Evolutionary conservation across 23 tunicate genomes (phyloP), one percentile per base, ranked within the genome.

Genomic region (Ascidia mentula): DNA sequence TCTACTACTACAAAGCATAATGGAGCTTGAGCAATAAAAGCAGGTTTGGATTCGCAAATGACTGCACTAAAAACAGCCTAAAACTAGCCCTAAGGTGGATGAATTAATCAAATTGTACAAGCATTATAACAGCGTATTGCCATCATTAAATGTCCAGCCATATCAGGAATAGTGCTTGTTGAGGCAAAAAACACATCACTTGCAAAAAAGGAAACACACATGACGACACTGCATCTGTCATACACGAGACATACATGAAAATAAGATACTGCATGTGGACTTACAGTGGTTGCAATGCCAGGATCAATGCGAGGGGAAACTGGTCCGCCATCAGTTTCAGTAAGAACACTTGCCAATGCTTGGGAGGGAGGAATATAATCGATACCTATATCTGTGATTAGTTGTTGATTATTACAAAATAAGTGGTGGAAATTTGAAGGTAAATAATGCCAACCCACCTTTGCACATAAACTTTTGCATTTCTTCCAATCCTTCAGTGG

Each of bases 351-450:
- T 39, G 88, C 75, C 5, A 88, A 83, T 36, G 39, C 74, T 24
- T 93, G 98, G 5, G 98, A 88, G 0, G 98, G 98, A 37, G 98
- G 89, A 2, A 93, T 70, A 45, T 93, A 93, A 28, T 82, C 88
- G 36, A 93, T 42, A 9, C 98, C 98, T 69, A 33, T 34, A 46
- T 93, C 98, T 37, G 30, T 30, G 22, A 75, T 20, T 20, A 20
- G n/a, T n/a, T n/a, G n/a, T n/a, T n/a, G n/a, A n/a, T n/a, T n/a
- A 53, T 53, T 20, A 9, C 7, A 5, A 53, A 53, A 9, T 1
- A 53, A 20, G 65, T 53, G 24, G 65, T 53, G 65, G 24, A 20
- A 5, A 34, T 45, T 53, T 32, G 32, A 40, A 76, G 8, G 9
- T 42, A 12, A 31, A 8, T 40, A 42, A 40, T 22, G 20, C 8